These are phyloP conservation scores for Chesias legatella DNA, from an alignment of 2,888 invertebrate genomes.

Conservation along the genomic window DNA sequence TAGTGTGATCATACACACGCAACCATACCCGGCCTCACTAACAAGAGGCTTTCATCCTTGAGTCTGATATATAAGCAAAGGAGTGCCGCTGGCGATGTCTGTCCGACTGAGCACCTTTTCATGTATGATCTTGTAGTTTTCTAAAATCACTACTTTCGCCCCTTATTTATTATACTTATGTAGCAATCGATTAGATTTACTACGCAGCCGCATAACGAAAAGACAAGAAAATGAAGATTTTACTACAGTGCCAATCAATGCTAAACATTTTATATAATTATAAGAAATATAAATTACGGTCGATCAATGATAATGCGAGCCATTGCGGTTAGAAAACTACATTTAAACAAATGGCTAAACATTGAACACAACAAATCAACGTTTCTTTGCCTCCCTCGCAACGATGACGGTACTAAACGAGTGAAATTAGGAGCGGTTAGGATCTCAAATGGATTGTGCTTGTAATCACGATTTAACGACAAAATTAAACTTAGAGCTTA, in stretches of 20 bases:
- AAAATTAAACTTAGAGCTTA: slow-evolving; percentile 22
- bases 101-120: background rate
- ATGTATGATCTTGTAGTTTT: no score
- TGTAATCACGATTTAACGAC: slow-evolving; percentile 35
- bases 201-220: slow-evolving; percentile 7
- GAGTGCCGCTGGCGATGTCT: slow-evolving; percentile 2
- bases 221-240: slow-evolving; percentile 5
- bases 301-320: slow-evolving; percentile 29
- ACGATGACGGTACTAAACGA: slow-evolving; percentile 27
- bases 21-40: slow-evolving; percentile 37
- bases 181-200: slow-evolving; percentile 5
- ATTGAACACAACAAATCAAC: slow-evolving; percentile 15
- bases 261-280: slow-evolving; percentile 28
- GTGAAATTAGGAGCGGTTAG: slow-evolving; percentile 16
- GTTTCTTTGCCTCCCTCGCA: slow-evolving; percentile 24
- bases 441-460: slow-evolving; percentile 28
- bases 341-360: slow-evolving; percentile 37
- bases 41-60: slow-evolving; percentile 41
- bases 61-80: slow-evolving; percentile 21
- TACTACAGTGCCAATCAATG: slow-evolving; percentile 1
- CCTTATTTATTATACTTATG: background rate
- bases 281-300: slow-evolving; percentile 35
- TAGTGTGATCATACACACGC: slow-evolving; percentile 46
- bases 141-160: no score
- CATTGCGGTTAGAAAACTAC: slow-evolving; percentile 51